Evolutionary conservation across 1,140 invertebrate species (phyloP).

Genomic region (Dreissena rostriformis): DNA sequence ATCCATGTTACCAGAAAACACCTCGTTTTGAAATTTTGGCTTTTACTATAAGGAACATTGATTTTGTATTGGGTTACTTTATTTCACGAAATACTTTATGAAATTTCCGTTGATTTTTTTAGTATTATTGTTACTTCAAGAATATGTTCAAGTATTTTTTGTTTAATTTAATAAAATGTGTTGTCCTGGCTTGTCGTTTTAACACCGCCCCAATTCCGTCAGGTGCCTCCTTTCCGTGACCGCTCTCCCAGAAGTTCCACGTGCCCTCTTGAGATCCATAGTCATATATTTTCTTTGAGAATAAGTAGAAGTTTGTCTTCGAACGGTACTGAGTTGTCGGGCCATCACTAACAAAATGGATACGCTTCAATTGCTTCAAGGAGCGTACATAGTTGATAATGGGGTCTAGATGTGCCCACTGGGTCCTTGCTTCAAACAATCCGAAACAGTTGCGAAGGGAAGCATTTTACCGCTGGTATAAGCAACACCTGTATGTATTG

Average conservation of each 20-base stretch:
- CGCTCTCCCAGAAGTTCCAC: slow-evolving; percentile 59
- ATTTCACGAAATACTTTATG: too few species aligned
- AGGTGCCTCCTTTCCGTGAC: slow-evolving; percentile 58
- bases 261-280: slow-evolving; percentile 41
- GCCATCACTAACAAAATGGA: slow-evolving; percentile 59
- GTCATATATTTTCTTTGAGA: slow-evolving; percentile 2
- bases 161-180: too few species aligned
- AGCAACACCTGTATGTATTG: slow-evolving; percentile 35
- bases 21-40: too few species aligned
- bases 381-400: neutral
- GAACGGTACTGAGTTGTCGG: slow-evolving; percentile 62
- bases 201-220: slow-evolving; percentile 50
- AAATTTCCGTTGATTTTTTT: too few species aligned
- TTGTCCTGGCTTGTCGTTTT: slow-evolving; percentile 49
- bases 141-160: too few species aligned
- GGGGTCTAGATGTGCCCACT: slow-evolving; percentile 32
- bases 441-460: slow-evolving; percentile 7
- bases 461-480: neutral
- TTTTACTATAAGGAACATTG: too few species aligned
- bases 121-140: too few species aligned
- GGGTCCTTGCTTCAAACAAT: slow-evolving; percentile 19
- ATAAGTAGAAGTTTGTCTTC: slow-evolving; percentile 57
- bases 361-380: neutral
- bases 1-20: too few species aligned
- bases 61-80: too few species aligned